phyloP scores from a whole-genome alignment of 2,888 invertebrate genomes.

The Lampropteryx suffumata region DNA sequence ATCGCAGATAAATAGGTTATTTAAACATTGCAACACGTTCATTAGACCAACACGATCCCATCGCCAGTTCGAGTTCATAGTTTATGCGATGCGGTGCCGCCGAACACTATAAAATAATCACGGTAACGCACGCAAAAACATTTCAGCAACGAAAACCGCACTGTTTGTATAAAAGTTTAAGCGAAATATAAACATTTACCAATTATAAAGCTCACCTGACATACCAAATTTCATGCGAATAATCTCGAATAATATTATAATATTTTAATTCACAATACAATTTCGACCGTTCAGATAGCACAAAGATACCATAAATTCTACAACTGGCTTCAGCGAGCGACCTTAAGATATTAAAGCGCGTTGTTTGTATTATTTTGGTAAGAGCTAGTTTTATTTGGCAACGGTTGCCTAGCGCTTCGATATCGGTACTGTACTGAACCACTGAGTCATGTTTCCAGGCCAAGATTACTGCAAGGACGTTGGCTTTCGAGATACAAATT shows the following conservation, averaged over 20 bases:
- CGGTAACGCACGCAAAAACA: slow-evolving; percentile 21
- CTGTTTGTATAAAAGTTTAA: slow-evolving; percentile 6
- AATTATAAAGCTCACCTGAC: slow-evolving; percentile 19
- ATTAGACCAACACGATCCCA: slow-evolving; percentile 45
- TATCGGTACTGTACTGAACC: slow-evolving; percentile 38
- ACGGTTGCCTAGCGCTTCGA: slow-evolving; percentile 60
- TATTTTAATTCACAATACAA: not conserved
- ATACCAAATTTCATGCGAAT: slow-evolving; percentile 9
- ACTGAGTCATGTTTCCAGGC: slow-evolving; percentile 67
- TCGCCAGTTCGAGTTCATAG: slow-evolving; percentile 32
- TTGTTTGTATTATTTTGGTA: slow-evolving; percentile 57
- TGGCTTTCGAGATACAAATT: slow-evolving; percentile 60
- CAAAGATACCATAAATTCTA: too few relatives aligned
- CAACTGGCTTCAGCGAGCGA: too few relatives aligned
- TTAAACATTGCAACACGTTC: slow-evolving; percentile 55
- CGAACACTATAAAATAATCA: slow-evolving; percentile 25
- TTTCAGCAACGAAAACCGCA: slow-evolving; percentile 12
- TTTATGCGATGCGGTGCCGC: slow-evolving; percentile 34
- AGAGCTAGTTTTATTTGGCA: slow-evolving; percentile 63
- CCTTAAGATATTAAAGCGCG: slow-evolving; percentile 33
- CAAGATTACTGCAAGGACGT: slow-evolving; percentile 69
- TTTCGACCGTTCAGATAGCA: too few relatives aligned
- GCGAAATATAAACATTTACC: slow-evolving; percentile 11
- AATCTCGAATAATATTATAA: too few relatives aligned
- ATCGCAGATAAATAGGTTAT: slow-evolving; percentile 56